These are phyloP conservation scores for Deroplatys truncata DNA, from an alignment of 2,888 invertebrate genomes.

Conservation along the genomic window DNA sequence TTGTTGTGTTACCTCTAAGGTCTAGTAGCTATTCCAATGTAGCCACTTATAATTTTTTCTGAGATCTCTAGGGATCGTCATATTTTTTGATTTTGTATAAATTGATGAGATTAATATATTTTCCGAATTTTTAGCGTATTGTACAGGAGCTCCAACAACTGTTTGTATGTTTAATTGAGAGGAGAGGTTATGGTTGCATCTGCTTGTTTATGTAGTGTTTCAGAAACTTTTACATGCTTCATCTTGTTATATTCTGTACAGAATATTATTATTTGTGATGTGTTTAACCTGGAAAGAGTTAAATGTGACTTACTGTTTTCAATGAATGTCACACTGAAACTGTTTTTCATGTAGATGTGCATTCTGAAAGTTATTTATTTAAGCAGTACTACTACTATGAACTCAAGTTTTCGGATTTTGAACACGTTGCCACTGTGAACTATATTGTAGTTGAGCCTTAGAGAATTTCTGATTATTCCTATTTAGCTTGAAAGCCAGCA, in stretches of 20 bases:
- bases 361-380: background rate
- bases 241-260: background rate
- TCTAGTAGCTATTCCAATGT: background rate
- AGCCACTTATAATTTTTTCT: background rate
- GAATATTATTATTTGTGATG: background rate
- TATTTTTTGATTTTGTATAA: background rate
- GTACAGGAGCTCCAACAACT: background rate
- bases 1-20: background rate
- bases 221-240: background rate
- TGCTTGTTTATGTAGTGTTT: background rate
- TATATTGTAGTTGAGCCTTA: no score
- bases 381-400: background rate
- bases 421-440: no score
- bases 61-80: background rate
- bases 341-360: background rate
- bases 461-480: no score
- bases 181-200: background rate
- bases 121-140: background rate
- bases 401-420: no score
- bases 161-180: background rate
- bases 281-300: background rate
- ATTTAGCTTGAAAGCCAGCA: no score
- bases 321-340: background rate
- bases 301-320: background rate
- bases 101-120: background rate